phyloP scores from a whole-genome alignment of 2,888 invertebrate genomes.

The Drosophila basisetae region DNA sequence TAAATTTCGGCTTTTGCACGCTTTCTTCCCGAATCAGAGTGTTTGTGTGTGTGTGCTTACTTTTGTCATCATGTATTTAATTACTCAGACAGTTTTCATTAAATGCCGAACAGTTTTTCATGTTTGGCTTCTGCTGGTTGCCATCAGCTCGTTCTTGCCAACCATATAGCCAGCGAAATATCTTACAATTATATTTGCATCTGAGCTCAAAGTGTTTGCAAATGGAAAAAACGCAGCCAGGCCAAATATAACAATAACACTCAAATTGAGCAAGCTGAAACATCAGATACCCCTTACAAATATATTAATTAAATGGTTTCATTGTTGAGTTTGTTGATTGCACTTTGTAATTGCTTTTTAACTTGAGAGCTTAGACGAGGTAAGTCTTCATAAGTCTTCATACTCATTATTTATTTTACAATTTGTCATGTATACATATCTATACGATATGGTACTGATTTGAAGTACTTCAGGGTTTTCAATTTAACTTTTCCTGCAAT shows the following conservation, averaged over 20 bases:
- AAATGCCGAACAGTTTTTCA: conserved; percentile 52
- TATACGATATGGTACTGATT: neutral
- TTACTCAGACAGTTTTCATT: conserved; percentile 78
- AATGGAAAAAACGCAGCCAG: conserved; percentile 35
- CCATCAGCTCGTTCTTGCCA: conserved; percentile 16
- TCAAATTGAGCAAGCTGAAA: neutral
- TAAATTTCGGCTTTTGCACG: conserved; percentile 49
- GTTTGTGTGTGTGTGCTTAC: conserved; percentile 17
- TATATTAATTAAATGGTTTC: neutral
- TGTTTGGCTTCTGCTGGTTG: conserved; percentile 5
- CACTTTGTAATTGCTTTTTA: neutral
- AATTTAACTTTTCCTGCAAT: neutral
- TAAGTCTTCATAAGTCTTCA: neutral
- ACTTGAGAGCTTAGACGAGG: neutral
- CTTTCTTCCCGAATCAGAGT: conserved; percentile 4
- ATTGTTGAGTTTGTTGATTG: neutral
- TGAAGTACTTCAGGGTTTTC: neutral
- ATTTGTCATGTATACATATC: neutral
- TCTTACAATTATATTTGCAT: conserved; percentile 79
- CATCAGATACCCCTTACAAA: conserved; percentile 2
- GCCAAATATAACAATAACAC: conserved; percentile 33
- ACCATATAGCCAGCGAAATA: conserved; percentile 70
- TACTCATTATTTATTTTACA: neutral
- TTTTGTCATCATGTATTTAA: conserved; percentile 80
- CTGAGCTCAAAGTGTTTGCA: conserved; percentile 68